A percentile compares a stretch with the other conserved stretches of the same genome.
Evolutionary conservation across 2,888 invertebrate genomes (phyloP).

Genomic region (Cheilosia pagana): DNA sequence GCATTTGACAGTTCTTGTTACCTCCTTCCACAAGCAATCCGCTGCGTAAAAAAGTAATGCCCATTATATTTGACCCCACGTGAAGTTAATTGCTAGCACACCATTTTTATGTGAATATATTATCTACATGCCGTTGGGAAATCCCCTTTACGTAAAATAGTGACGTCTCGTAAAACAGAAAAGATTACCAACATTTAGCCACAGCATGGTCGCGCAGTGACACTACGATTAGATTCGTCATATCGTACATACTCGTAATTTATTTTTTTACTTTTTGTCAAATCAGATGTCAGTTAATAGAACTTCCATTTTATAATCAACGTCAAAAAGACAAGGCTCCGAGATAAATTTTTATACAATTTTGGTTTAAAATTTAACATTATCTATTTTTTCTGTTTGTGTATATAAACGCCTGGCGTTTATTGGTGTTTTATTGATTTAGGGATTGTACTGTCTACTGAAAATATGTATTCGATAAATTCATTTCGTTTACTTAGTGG

Average conservation of each 20-base stretch:
- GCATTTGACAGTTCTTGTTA: too few species aligned
- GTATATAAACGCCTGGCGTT: constrained; percentile 61
- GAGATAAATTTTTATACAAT: not conserved
- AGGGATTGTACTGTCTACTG: constrained; percentile 41
- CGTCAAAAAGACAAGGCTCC: not conserved
- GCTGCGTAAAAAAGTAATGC: too few species aligned
- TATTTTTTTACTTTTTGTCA: not conserved
- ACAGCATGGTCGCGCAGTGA: too few species aligned
- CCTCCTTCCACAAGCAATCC: too few species aligned
- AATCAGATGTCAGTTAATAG: not conserved
- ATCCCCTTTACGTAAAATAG: too few species aligned
- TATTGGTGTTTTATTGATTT: constrained; percentile 49
- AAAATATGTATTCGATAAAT: constrained; percentile 44
- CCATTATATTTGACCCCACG: too few species aligned
- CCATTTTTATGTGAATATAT: too few species aligned
- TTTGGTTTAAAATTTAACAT: not conserved
- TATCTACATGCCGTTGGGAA: too few species aligned
- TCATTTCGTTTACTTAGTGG: constrained; percentile 41
- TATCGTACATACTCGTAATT: not conserved
- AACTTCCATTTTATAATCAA: constrained; percentile 2
- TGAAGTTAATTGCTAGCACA: too few species aligned
- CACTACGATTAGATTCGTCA: not conserved
- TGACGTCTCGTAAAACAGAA: too few species aligned
- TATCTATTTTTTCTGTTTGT: constrained; percentile 7
- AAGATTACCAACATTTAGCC: too few species aligned